phyloP scores from a whole-genome alignment of 2,888 invertebrate genomes.

The Megalurothrips usitatus region DNA sequence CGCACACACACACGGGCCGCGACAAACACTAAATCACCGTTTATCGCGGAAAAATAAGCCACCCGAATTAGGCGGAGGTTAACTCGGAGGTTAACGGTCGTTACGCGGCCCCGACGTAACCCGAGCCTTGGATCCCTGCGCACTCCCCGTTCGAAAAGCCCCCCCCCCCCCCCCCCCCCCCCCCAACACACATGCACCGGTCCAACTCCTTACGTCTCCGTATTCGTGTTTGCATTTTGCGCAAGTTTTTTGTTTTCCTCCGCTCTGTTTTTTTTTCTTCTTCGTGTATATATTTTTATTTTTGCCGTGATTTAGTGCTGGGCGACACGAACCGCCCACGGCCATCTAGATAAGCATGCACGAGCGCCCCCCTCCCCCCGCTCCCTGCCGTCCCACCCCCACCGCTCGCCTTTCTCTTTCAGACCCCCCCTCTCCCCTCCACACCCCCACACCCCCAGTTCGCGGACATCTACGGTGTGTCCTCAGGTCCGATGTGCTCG shows the following conservation, averaged over 20 bases:
- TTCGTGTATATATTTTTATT: background rate
- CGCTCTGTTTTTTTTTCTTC: background rate
- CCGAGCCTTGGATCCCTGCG: too few relatives aligned
- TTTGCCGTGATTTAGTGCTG: background rate
- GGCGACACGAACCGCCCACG: background rate
- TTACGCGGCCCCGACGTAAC: too few relatives aligned
- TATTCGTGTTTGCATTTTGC: constrained; percentile 14
- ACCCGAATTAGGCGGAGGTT: too few relatives aligned
- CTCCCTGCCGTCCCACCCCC: background rate
- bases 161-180: too few relatives aligned
- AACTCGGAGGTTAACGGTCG: too few relatives aligned
- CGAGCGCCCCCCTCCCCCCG: background rate
- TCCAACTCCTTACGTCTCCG: background rate
- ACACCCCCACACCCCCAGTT: too few relatives aligned
- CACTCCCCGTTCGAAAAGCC: background rate
- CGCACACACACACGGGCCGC: too few relatives aligned
- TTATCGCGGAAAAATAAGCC: too few relatives aligned
- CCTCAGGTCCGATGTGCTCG: background rate
- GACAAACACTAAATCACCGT: too few relatives aligned
- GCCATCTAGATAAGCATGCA: constrained; percentile 6
- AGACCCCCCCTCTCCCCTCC: too few relatives aligned
- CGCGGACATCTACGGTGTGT: background rate
- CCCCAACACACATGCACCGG: background rate
- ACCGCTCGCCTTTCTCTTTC: background rate
- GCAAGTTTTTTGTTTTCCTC: background rate